Evolutionary conservation across 2,888 invertebrate species (phyloP), one percentile per base, ranked within the genome.

Genomic region (Parthenolecanium corni): DNA sequence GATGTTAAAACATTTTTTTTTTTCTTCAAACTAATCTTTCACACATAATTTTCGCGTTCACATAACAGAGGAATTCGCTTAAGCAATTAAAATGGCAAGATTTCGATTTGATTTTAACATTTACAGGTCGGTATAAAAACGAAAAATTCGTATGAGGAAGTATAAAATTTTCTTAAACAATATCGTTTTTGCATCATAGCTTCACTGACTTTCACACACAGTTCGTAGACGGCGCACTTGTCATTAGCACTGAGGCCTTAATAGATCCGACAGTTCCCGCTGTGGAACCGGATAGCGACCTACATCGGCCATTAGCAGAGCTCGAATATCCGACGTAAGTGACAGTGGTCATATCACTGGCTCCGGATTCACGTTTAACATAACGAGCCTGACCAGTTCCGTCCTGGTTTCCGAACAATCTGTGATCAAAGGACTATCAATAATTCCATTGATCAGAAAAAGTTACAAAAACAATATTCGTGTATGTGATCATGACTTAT

Each of bases 321-420:
- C 16, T 31, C 2, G 58, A 58, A 20, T 47, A 58, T 16, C 58
- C 58, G 1, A 58, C 25, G 23, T 58, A 58, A 38, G 58, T 58
- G 20, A 58, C 58, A 1, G 58, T 58, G 11, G 58, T 58, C 58
- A 58, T 58, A 36, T 58, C 58, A 16, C 58, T 58, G 9, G 58
- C 58, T 12, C 58, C 58, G 14, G 58, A 58, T 31, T 58, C 58
- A 6, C 58, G 31, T 40, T 58, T 58, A 20, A 25, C 20, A 16
- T 58, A 58, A 36, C 49, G 58, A 4, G 58, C 44, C 9, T 44
- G 46, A 46, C 47, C 23, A 25, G 31, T 49, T 20, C 46, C 58
- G 21, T 58, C 58, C 21, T 58, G 58, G 23, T 58, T 58, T 31
- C 58, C 58, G 12, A 25, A 58, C 38, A 58, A 58, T 46, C 58